These are phyloP conservation scores for Ciconia maguari DNA, from an alignment of 2,113 vertebrate species.

Conservation along the genomic window DNA sequence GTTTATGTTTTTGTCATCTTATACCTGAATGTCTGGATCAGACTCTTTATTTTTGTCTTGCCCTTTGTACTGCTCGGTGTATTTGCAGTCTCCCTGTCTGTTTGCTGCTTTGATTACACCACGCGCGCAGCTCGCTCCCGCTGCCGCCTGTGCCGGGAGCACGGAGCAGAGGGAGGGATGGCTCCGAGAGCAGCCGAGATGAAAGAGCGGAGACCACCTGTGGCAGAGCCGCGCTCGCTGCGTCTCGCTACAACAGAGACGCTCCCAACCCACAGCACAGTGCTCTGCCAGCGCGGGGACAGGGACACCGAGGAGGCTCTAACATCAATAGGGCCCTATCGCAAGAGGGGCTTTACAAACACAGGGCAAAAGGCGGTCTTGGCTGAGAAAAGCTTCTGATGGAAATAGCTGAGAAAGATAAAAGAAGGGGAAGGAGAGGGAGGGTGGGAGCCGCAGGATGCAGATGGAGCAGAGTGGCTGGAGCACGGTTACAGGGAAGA, in stretches of 20 bases:
- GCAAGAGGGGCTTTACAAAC: neutral
- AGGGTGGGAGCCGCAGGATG: neutral
- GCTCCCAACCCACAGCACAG: fast-evolving
- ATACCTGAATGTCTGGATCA: neutral
- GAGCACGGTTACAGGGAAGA: neutral
- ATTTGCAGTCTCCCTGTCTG: neutral
- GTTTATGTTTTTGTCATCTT: neutral
- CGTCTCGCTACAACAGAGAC: fast-evolving
- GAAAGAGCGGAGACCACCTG: neutral
- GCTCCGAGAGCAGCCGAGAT: neutral
- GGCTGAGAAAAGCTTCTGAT: neutral
- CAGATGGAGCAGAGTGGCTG: neutral
- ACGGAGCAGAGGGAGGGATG: fast-evolving
- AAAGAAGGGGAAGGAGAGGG: neutral
- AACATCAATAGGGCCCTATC: neutral
- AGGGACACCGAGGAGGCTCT: neutral
- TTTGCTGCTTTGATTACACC: neutral
- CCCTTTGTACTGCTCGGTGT: neutral
- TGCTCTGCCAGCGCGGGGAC: fast-evolving
- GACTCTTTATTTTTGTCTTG: neutral
- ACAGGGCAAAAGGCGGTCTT: fast-evolving
- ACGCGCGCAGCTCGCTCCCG: fast-evolving
- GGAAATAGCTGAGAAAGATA: neutral
- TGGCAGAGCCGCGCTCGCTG: fast-evolving
- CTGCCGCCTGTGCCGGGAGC: neutral